phyloP scores from a whole-genome alignment of 2,113 vertebrate species.

The Serinus canaria region DNA sequence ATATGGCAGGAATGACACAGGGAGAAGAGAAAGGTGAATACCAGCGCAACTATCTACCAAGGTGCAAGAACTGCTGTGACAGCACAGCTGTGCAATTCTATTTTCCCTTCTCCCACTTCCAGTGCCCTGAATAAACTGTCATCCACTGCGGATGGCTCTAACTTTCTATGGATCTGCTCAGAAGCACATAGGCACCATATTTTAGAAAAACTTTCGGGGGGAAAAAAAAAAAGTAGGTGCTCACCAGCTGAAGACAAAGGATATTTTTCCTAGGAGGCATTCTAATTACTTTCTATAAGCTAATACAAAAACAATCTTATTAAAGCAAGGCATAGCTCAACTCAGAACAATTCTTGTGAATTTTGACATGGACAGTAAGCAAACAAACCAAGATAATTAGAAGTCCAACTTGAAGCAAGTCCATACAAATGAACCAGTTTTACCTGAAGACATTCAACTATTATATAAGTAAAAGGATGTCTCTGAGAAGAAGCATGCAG shows the following conservation, averaged over 20 bases:
- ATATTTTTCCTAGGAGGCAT: background rate
- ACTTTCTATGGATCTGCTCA: background rate
- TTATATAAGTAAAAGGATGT: background rate
- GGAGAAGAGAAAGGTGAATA: background rate
- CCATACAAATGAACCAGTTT: background rate
- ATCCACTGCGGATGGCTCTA: background rate
- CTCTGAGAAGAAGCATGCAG: background rate
- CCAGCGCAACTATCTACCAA: background rate
- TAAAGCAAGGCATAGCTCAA: background rate
- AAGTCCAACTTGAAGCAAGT: background rate
- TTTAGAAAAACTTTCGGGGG: background rate
- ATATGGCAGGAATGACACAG: background rate
- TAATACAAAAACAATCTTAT: background rate
- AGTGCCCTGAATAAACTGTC: background rate
- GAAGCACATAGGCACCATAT: background rate
- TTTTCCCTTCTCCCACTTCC: background rate
- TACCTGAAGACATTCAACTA: background rate
- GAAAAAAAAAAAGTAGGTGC: background rate
- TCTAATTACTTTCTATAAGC: background rate
- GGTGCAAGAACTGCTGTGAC: background rate
- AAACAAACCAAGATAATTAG: background rate
- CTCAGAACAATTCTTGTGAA: background rate
- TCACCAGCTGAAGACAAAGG: background rate
- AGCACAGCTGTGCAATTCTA: background rate
- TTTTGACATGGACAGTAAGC: background rate